These are phyloP conservation scores for Clytia hemisphaerica DNA, from an alignment of 30 jellyfish, hydroid and myxozoan genomes.

Conservation along the genomic window DNA sequence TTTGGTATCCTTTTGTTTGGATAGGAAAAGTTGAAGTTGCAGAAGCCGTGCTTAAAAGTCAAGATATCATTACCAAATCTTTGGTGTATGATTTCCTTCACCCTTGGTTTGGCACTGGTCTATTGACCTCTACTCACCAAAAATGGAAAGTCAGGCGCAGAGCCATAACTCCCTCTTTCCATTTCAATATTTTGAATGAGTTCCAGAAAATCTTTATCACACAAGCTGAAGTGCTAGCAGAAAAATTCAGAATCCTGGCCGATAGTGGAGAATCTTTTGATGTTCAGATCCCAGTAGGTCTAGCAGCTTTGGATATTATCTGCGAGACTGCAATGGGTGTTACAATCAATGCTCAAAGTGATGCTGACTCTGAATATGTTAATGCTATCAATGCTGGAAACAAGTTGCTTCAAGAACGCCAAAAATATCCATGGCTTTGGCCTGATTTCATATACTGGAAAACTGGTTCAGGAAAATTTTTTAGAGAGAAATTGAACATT, in stretches of 20 bases:
- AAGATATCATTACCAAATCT: constrained; percentile 37
- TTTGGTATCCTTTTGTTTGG: no score
- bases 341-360: constrained; percentile 54
- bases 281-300: constrained; percentile 23
- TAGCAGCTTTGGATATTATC: constrained; percentile 29
- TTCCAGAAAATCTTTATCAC: constrained; percentile 57
- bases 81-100: constrained; percentile 40
- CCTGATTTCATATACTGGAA: constrained; percentile 45
- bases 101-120: constrained; percentile 81
- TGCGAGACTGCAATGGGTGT: constrained; percentile 95
- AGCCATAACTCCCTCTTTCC: constrained; percentile 81
- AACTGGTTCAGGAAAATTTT: constrained; percentile 43
- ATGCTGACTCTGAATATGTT: constrained; percentile 51
- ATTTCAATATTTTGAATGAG: constrained; percentile 67
- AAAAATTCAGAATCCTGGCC: constrained; percentile 10
- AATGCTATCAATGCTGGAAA: constrained; percentile 47
- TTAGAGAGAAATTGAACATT: constrained; percentile 34
- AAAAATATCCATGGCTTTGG: constrained; percentile 56
- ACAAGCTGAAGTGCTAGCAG: constrained; percentile 57
- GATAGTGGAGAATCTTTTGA: constrained; percentile 31
- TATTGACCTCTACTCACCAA: constrained; percentile 46
- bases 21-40: constrained; percentile 27
- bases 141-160: constrained; percentile 85
- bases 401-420: constrained; percentile 15
- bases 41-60: constrained; percentile 16